Percentiles rank a stretch among this genome's conserved stretches.
phyloP scores from a whole-genome alignment of 64 coral and sea anemone species.

The Montipora foliosa region DNA sequence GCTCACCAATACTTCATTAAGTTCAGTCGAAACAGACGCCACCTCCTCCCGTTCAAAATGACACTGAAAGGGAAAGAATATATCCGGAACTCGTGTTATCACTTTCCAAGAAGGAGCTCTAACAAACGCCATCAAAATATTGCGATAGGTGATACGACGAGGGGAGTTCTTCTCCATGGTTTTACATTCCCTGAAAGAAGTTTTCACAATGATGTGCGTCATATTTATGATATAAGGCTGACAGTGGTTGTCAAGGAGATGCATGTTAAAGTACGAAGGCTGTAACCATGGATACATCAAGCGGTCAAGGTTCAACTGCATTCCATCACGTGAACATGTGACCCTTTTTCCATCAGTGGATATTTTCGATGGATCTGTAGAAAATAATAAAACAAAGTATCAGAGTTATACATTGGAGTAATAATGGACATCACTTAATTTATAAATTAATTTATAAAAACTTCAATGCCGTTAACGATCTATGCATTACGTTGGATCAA shows the following conservation, averaged over 20 bases:
- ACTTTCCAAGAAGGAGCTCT: not conserved
- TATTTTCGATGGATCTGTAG: constrained; percentile 9
- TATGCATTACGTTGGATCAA: too few relatives aligned
- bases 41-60: not conserved
- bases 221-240: constrained; percentile 9
- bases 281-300: constrained; percentile 40
- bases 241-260: constrained; percentile 17
- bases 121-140: constrained; percentile 11
- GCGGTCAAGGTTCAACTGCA: constrained; percentile 17
- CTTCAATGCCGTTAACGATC: too few relatives aligned
- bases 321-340: constrained; percentile 17
- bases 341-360: constrained; percentile 1
- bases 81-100: constrained; percentile 14
- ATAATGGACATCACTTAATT: too few relatives aligned
- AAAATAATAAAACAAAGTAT: not conserved
- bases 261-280: constrained; percentile 14
- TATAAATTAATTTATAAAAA: too few relatives aligned
- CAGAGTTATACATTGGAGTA: not conserved
- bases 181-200: constrained; percentile 17
- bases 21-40: not conserved
- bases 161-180: not conserved
- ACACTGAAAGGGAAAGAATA: constrained; percentile 22
- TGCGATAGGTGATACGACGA: constrained; percentile 9
- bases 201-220: constrained; percentile 40
- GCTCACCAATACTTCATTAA: not conserved